Percentiles rank a stretch among this genome's conserved stretches.
Evolutionary conservation across 2,888 invertebrate genomes (phyloP).

Genomic region (Coecobrya sp.): DNA sequence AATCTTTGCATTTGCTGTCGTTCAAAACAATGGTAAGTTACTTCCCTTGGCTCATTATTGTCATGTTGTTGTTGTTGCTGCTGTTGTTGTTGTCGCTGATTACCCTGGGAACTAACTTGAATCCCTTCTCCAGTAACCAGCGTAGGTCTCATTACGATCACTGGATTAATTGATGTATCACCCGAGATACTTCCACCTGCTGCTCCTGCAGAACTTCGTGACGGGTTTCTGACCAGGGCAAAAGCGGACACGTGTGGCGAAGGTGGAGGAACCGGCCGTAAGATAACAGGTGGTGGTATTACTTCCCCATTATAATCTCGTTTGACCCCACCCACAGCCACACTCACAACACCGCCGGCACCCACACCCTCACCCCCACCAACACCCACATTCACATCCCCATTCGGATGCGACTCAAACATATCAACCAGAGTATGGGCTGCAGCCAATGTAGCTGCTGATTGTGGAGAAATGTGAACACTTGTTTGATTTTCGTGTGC

Average conservation of each 20-base stretch:
- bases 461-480: not conserved
- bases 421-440: not conserved
- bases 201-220: not conserved
- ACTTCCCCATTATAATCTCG: not conserved
- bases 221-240: not conserved
- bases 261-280: not conserved
- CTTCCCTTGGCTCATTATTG: too few species aligned
- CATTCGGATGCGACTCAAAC: not conserved
- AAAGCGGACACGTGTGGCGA: not conserved
- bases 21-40: too few species aligned
- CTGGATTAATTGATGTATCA: not conserved
- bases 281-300: not conserved
- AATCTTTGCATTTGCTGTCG: not conserved
- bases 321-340: not conserved
- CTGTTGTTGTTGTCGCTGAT: not conserved
- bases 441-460: not conserved
- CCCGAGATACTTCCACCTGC: not conserved
- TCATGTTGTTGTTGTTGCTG: not conserved
- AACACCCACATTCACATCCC: too few species aligned
- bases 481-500: too few species aligned
- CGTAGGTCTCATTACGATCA: not conserved
- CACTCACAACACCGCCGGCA: too few species aligned
- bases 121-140: not conserved
- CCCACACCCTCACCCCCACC: too few species aligned
- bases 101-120: not conserved